Conservation (phyloP, 2,797 vertebrate genomes). For the Nannoperca obscura region DNA sequence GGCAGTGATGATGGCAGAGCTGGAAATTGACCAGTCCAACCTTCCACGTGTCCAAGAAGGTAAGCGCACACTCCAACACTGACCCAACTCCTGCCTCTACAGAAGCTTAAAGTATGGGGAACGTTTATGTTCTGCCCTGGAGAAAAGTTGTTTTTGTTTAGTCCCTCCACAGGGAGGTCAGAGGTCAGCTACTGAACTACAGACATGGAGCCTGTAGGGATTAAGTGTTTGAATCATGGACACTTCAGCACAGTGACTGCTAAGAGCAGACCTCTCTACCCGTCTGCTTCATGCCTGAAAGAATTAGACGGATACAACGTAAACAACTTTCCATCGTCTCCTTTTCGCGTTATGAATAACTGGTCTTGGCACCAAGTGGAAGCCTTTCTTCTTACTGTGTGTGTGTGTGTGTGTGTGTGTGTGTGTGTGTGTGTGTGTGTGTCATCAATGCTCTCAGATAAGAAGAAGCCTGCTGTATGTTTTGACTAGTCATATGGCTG, state of each 20-base stretch:
- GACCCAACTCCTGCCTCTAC: not conserved
- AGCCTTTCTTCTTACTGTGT: constrained; percentile 15
- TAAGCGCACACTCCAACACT: constrained; percentile 51
- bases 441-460: constrained; percentile 9
- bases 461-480: constrained; percentile 23
- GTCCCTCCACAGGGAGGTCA: constrained; percentile 22
- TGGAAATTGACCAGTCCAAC: constrained; percentile 87
- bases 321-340: not conserved
- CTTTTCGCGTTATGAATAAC: not conserved
- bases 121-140: constrained; percentile 3
- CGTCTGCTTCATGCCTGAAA: not conserved
- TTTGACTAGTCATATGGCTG: constrained; percentile 31
- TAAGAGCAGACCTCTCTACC: not conserved
- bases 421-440: constrained; percentile 1
- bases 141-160: constrained; percentile 34
- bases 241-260: not conserved
- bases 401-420: not conserved
- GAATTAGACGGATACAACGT: not conserved
- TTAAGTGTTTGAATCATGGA: constrained; percentile 11
- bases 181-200: constrained; percentile 33
- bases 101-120: not conserved
- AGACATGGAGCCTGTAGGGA: constrained; percentile 26
- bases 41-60: constrained; percentile 86
- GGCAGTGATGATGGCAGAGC: constrained; percentile 83
- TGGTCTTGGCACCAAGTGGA: not conserved